phyloP scores from a whole-genome alignment of 2,797 vertebrate genomes.

The Austrolebias charrua region DNA sequence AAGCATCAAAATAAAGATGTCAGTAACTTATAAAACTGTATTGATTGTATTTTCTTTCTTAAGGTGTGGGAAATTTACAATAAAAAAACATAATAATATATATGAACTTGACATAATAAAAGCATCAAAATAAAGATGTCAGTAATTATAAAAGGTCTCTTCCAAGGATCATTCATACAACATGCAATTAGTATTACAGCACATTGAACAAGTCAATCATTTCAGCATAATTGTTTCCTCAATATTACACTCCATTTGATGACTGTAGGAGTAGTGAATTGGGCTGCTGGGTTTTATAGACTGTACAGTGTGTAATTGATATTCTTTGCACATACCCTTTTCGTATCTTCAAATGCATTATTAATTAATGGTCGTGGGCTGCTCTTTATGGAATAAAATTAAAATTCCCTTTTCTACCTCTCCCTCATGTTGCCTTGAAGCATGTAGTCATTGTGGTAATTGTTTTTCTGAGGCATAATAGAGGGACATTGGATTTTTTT shows the following conservation, averaged over 20 bases:
- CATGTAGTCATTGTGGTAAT: slow-evolving; percentile 65
- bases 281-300: slow-evolving; percentile 37
- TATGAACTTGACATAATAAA: not conserved
- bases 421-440: slow-evolving; percentile 60
- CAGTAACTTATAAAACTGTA: not conserved
- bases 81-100: not conserved
- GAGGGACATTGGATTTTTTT: slow-evolving; percentile 54
- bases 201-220: slow-evolving; percentile 26
- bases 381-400: slow-evolving; percentile 56
- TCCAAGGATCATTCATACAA: slow-evolving; percentile 9
- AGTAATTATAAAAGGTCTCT: not conserved
- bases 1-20: not conserved
- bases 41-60: too few species aligned
- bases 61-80: too few species aligned
- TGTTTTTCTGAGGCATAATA: slow-evolving; percentile 68
- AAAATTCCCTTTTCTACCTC: slow-evolving; percentile 31
- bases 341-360: slow-evolving; percentile 58
- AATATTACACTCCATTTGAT: slow-evolving; percentile 35
- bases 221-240: slow-evolving; percentile 38
- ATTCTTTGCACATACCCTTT: slow-evolving; percentile 53
- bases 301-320: slow-evolving; percentile 48
- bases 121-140: not conserved
- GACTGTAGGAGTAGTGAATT: slow-evolving; percentile 17
- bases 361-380: slow-evolving; percentile 65
- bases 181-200: slow-evolving; percentile 25